Evolutionary conservation across 2,888 invertebrate genomes (phyloP), one percentile per base, ranked within the genome.

Genomic region (Brenthis hecate): DNA sequence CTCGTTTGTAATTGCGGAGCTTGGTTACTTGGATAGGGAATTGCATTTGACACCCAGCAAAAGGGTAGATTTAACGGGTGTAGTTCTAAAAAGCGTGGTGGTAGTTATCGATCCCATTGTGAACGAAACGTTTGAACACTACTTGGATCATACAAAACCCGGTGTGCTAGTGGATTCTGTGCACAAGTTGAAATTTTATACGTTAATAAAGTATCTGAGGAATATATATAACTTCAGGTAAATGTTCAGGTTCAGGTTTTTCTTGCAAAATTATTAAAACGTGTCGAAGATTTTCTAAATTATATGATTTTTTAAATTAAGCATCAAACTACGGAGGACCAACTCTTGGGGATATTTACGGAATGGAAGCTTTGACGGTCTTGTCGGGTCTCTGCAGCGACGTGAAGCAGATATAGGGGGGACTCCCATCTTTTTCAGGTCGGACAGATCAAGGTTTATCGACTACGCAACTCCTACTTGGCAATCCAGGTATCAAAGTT

Each of bases 151-250:
- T 57, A 92, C 93, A 6, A 86, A 86, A 28, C 88, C 93, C 66
- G 85, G 88, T 32, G 51, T 55, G 48, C 92, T 94, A 77, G 86
- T 94, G 36, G 95, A 96, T 83, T 94, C 94, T 0, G 90, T 95
- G 88, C 94, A 95, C 81, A 94, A 95, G 75, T 93, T 94, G 77
- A 95, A 95, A 81, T 95, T 92, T 80, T 94, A 92, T 70, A 88
- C 94, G 6, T 81, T 95, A 13, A 80, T 94, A 72, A 83, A 81
- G 69, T 93, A 94, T 79, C 92, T 96, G 68, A 83, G 89, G 73
- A 94, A 95, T 74, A 93, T 95, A 85, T 95, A 93, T 78, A 95
- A 95, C 85, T 94, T 95, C 80, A 94, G 94, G 95, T 95, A 85
- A 91, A 6, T 48, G 13, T 13, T n/a, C n/a, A n/a, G n/a, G n/a